Evolutionary conservation across 2,113 vertebrate genomes (phyloP), one percentile per base, ranked within the genome.

Genomic region (Colaptes auratus): DNA sequence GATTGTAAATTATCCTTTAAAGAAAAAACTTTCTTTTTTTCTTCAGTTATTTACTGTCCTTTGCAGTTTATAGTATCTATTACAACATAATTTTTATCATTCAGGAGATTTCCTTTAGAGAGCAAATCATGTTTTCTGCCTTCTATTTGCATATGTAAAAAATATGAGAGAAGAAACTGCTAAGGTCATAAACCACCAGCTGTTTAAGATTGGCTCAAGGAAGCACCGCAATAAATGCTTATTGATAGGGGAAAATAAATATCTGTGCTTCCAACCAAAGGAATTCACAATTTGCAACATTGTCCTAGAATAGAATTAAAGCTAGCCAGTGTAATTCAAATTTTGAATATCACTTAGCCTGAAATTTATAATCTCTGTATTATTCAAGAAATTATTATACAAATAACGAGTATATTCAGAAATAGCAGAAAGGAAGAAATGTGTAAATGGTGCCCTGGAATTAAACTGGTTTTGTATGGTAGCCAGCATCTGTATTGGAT

Each of bases 131-230:
- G 79, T 91, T 93, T 91, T 93, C 14, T 91, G 24, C 35, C 71
- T 95, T 88, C n/a, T 67, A 70, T 60, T 87, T 80, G 46, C 12
- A 35, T 1, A 0, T 56, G 19, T 72, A 92, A 93, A 90, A 93
- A 92, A 90, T 39, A 58, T 20, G 89, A 44, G n/a, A 89, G 77
- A 89, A 82, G 81, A 94, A 94, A 89, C 63, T 87, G 21, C 20
- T 71, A 82, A 56, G 74, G 78, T 82, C 59, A 30, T 96, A 91
- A 96, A 95, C 63, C 21, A 66, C 81, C 89, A 88, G 52, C 78
- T 96, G 86, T 91, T 96, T 89, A 80, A 92, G 60, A 89, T 0
- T 89, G 89, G 78, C 67, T 87, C 21, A 60, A 55, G n/a, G 50
- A 92, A 82, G 46, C 67, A 74, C 7, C 35, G 73, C 52, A 87